These are phyloP conservation scores for Nymphicus hollandicus DNA, from an alignment of 2,113 vertebrate genomes.

Conservation along the genomic window DNA sequence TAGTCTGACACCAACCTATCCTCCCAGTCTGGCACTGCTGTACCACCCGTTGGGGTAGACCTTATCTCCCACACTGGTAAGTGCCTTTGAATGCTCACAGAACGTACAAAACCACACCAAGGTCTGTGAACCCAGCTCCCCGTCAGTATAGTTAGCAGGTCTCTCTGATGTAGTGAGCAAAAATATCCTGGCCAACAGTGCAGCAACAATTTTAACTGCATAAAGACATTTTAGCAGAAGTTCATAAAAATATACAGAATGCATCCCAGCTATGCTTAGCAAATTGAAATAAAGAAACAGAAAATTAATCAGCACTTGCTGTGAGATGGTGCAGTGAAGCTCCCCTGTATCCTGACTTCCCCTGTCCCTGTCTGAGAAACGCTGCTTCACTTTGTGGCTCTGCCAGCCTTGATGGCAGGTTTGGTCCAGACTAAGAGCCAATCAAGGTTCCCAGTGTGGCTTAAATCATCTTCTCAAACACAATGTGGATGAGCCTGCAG, in stretches of 20 bases:
- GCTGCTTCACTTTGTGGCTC: background rate
- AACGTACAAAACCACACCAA: background rate
- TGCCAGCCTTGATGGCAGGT: fast-evolving
- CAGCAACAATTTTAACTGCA: background rate
- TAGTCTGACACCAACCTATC: background rate
- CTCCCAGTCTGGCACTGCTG: background rate
- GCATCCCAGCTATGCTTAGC: background rate
- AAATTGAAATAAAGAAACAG: background rate
- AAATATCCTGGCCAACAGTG: background rate
- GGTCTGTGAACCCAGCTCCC: background rate
- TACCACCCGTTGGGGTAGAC: background rate
- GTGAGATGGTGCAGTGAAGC: fast-evolving
- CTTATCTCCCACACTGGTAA: background rate
- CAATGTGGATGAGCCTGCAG: background rate
- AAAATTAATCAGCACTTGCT: background rate
- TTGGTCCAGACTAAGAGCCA: background rate
- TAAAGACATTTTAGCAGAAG: background rate
- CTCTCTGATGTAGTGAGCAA: background rate
- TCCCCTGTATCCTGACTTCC: background rate
- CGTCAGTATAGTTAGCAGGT: background rate
- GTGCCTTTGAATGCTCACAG: background rate
- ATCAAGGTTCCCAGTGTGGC: fast-evolving
- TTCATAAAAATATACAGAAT: background rate
- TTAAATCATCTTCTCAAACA: background rate
- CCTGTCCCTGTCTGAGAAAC: background rate